These are phyloP conservation scores for Cynocephalus volans DNA, from an alignment of 2,113 vertebrate species.

Conservation along the genomic window DNA sequence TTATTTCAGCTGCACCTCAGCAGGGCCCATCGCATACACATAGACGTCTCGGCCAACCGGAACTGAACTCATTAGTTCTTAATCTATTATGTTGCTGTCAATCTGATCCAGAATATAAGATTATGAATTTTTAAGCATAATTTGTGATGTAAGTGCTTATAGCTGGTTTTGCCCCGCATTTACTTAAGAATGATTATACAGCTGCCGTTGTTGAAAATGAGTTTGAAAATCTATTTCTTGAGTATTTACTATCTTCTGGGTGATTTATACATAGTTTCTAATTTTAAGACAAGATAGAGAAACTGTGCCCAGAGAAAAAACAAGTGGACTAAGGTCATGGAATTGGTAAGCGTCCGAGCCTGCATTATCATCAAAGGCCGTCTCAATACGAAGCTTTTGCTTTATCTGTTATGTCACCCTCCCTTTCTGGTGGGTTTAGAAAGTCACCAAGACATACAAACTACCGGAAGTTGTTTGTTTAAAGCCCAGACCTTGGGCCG, in stretches of 20 bases:
- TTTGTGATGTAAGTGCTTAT: slow-evolving; percentile 32
- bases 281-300: slow-evolving; percentile 35
- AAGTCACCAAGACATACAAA: background rate
- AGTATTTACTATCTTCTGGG: background rate
- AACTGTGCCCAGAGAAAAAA: slow-evolving; percentile 27
- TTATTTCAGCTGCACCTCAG: slow-evolving; percentile 23
- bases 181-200: slow-evolving; percentile 49
- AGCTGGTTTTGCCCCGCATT: background rate
- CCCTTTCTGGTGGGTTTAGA: background rate
- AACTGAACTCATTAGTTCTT: slow-evolving; percentile 52
- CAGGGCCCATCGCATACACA: background rate
- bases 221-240: slow-evolving; percentile 56
- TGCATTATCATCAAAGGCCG: background rate
- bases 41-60: background rate
- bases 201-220: background rate
- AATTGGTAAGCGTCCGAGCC: background rate
- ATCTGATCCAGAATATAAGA: slow-evolving; percentile 22
- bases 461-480: background rate
- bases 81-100: slow-evolving; percentile 38
- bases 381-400: slow-evolving; percentile 30
- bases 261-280: slow-evolving; percentile 31
- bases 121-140: slow-evolving; percentile 41
- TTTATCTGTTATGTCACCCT: background rate
- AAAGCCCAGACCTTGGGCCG: no score
- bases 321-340: background rate